Conservation (phyloP, 1,140 invertebrate genomes). For the Adelges cooleyi region DNA sequence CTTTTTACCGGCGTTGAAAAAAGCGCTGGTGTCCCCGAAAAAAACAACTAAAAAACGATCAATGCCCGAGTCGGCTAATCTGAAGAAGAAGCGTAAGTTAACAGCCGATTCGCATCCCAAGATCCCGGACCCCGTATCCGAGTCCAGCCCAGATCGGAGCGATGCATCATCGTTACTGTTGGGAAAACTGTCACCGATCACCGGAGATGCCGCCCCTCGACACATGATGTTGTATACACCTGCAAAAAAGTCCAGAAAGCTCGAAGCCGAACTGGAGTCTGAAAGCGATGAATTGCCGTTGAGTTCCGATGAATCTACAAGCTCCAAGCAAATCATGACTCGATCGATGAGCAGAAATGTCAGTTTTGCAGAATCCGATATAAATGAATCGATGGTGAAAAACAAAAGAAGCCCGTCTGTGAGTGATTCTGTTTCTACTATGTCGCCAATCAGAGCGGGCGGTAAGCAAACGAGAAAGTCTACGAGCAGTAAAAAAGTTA, state of each 20-base stretch:
- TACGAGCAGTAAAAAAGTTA: not conserved
- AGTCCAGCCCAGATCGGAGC: too few species aligned
- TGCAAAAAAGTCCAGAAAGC: not conserved
- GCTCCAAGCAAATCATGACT: not conserved
- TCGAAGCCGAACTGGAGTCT: not conserved
- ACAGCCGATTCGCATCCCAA: too few species aligned
- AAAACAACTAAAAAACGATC: not conserved
- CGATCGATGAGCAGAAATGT: not conserved
- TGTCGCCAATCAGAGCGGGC: too few species aligned
- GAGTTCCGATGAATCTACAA: not conserved
- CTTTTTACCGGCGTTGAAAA: not conserved
- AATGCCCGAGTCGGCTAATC: not conserved
- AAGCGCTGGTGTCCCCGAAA: not conserved
- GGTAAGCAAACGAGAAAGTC: not conserved
- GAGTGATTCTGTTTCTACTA: too few species aligned
- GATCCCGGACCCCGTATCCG: too few species aligned
- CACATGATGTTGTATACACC: not conserved
- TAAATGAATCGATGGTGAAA: not conserved
- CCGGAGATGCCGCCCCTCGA: not conserved
- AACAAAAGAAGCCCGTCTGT: not conserved
- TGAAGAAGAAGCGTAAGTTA: not conserved
- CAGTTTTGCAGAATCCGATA: not conserved
- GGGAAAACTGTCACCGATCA: not conserved
- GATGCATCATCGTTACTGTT: not conserved
- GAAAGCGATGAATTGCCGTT: not conserved